Percentiles rank a stretch among this genome's conserved stretches.
These are phyloP conservation scores for Phataginus tetradactyla DNA, from an alignment of 2,797 vertebrate species.

Conservation along the genomic window DNA sequence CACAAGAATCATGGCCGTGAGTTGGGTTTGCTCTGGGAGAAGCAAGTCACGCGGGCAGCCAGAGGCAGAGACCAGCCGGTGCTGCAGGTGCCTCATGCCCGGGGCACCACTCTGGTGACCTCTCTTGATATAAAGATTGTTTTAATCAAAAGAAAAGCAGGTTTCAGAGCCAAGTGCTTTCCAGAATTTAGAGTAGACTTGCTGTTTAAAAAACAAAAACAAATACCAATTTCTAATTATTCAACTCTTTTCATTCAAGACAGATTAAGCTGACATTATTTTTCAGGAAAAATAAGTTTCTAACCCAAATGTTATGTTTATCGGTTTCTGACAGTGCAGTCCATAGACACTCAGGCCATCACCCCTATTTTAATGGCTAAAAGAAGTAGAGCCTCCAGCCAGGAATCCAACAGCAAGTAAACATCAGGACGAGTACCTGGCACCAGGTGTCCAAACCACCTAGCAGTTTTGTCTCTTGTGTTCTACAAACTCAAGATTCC, in stretches of 20 bases:
- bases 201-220: not conserved
- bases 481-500: not conserved
- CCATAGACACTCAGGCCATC: not conserved
- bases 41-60: not conserved
- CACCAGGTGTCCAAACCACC: not conserved
- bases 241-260: slow-evolving; percentile 18
- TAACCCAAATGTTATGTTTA: not conserved
- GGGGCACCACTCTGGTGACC: not conserved
- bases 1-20: slow-evolving; percentile 84
- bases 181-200: not conserved
- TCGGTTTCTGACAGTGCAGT: not conserved
- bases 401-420: not conserved
- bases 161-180: not conserved
- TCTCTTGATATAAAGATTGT: not conserved
- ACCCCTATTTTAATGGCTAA: not conserved
- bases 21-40: slow-evolving; percentile 38
- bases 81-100: not conserved
- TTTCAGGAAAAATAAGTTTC: slow-evolving; percentile 51
- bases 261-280: slow-evolving; percentile 6
- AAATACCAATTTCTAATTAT: slow-evolving; percentile 22
- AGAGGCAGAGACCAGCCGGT: not conserved
- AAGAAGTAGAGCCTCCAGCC: not conserved
- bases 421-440: not conserved
- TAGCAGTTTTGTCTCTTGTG: not conserved
- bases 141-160: slow-evolving; percentile 7